These are phyloP conservation scores for Nomada goodeniana DNA, from an alignment of 2,888 invertebrate genomes.

Conservation along the genomic window DNA sequence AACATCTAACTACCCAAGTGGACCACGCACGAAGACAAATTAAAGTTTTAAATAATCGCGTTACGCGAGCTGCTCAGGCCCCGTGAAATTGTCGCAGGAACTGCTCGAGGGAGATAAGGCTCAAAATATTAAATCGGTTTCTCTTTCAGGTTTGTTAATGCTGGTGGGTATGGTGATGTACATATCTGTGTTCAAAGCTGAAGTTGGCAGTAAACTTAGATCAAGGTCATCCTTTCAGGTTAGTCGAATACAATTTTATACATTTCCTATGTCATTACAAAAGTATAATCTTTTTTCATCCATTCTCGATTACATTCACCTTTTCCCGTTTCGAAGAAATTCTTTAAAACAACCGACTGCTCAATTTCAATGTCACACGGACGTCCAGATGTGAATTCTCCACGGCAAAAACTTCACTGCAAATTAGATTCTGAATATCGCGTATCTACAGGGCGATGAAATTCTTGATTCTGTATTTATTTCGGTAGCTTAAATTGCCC, in stretches of 20 bases:
- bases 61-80: constrained; percentile 7
- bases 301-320: too few relatives aligned
- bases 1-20: neutral
- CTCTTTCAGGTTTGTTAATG: constrained; percentile 91
- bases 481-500: constrained; percentile 37
- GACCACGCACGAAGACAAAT: constrained; percentile 3
- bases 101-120: constrained; percentile 22
- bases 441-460: constrained; percentile 8
- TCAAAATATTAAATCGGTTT: constrained; percentile 43
- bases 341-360: too few relatives aligned
- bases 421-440: neutral
- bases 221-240: constrained; percentile 90
- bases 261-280: too few relatives aligned
- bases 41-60: constrained; percentile 42
- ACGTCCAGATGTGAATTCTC: too few relatives aligned
- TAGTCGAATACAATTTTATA: constrained; percentile 43
- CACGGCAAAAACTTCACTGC: too few relatives aligned
- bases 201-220: constrained; percentile 94
- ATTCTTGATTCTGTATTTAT: constrained; percentile 29
- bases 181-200: constrained; percentile 96
- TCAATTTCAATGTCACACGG: too few relatives aligned
- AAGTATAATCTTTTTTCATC: too few relatives aligned
- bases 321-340: too few relatives aligned
- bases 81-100: constrained; percentile 34
- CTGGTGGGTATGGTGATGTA: constrained; percentile 96